Percentiles rank a stretch among this genome's conserved stretches.
Evolutionary conservation across 2,113 vertebrate genomes (phyloP).

Genomic region (Cinclus cinclus): DNA sequence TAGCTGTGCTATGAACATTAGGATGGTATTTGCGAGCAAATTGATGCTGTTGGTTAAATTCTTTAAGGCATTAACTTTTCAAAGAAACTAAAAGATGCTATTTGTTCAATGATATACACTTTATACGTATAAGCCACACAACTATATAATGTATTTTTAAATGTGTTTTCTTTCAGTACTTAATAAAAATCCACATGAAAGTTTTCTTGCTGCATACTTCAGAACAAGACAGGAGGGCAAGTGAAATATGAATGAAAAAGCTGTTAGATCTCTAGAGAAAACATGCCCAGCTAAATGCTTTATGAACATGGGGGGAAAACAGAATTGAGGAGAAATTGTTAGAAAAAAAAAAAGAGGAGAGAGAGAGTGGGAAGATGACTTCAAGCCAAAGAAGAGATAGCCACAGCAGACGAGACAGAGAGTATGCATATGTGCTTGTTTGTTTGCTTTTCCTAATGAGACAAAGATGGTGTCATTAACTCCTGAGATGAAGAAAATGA

Average conservation of each 20-base stretch:
- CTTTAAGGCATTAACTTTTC: neutral
- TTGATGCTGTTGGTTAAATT: neutral
- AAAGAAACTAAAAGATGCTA: neutral
- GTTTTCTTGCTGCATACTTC: neutral
- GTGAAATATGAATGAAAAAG: neutral
- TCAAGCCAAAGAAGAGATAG: neutral
- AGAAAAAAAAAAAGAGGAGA: neutral
- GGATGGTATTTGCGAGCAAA: neutral
- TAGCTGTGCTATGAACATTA: neutral
- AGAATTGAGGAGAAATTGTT: neutral
- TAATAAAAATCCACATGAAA: neutral
- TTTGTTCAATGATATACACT: neutral
- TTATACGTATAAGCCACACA: neutral
- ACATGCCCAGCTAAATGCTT: neutral
- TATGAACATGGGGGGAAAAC: rapidly evolving
- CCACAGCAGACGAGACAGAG: neutral
- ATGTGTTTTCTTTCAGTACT: neutral
- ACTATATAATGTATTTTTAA: neutral
- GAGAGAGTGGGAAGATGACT: rapidly evolving
- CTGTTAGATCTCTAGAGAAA: neutral
- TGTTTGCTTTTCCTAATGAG: neutral
- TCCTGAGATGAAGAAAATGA: neutral
- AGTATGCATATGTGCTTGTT: neutral
- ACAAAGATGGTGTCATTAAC: neutral
- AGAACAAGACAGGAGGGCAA: neutral